Base-by-base conservation (phyloP, 2,888 invertebrate genomes). In the Entomobrya multifasciata region DNA sequence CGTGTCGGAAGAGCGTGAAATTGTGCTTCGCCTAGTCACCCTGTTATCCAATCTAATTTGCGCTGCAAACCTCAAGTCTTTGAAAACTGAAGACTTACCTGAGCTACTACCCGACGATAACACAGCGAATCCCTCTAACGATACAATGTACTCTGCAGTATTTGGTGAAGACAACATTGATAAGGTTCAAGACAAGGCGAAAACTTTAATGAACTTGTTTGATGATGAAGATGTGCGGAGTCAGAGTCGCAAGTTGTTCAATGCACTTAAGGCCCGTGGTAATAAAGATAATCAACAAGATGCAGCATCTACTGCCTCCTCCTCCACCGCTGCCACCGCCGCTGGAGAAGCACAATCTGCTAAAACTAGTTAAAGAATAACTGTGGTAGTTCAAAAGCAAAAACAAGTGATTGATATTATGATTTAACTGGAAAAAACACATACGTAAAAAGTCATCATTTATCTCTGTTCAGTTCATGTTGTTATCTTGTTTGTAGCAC, bases 41-140 rank as follows among this genome's bases (percentile, higher is more conserved):
- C 92, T 94, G n/a, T 91, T 94, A 70, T 93, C 93, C 57, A 94
- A 94, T 90, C 91, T 94, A n/a, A 92, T 93, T n/a, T 91, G 92
- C 57, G 92, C 93, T 8, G 93, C 93, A 25, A 92, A 92, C 25
- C 92, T 92, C 17, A 92, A 93, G 67, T 91, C 92, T 49, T 91
- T 93, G 62, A 92, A 94, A 70, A 93, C 93, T 6, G 92, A 92
- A 36, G 93, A 93, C 92, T 94, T 36, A 10, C 94, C 94, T n/a
- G 91, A n/a, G n/a, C n/a, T n/a, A n/a, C n/a, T n/a, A n/a, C n/a
- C 93, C 0, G 93, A 93, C 88, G 93, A 93, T 87, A 94, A 94
- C 90, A 94, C 94, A 6, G 92, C 94, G 15, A 93, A 94, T 4
- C 93, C 94, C n/a, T n/a, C n/a, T n/a, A n/a, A n/a, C 3, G 94